phyloP scores from a whole-genome alignment of 1,140 invertebrate genomes.

The Chlorops oryzae region DNA sequence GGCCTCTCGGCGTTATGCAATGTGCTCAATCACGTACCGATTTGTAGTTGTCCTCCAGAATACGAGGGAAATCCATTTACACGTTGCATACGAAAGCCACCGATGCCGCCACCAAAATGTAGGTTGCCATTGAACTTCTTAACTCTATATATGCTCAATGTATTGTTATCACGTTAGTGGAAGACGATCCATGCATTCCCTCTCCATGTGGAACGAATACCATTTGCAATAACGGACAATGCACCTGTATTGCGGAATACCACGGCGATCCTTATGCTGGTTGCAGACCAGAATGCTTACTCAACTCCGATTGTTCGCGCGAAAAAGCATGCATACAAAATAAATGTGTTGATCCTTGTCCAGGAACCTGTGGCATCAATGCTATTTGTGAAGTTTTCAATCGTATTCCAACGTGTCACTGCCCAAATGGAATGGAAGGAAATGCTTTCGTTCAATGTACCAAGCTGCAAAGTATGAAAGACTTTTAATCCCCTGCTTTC shows the following conservation, averaged over 20 bases:
- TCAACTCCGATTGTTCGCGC: constrained; percentile 72
- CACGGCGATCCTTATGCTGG: constrained; percentile 65
- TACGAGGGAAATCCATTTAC: constrained; percentile 76
- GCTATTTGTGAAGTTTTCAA: constrained; percentile 64
- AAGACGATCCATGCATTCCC: constrained; percentile 53
- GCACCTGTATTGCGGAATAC: constrained; percentile 59
- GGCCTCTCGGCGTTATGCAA: constrained; percentile 75
- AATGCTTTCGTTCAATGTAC: constrained; percentile 62
- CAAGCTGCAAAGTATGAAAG: constrained; percentile 50
- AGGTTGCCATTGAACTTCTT: constrained; percentile 2
- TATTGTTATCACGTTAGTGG: constrained; percentile 15
- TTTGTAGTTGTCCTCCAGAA: constrained; percentile 68
- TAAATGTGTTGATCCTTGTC: constrained; percentile 67
- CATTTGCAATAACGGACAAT: constrained; percentile 51
- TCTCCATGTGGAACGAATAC: constrained; percentile 70
- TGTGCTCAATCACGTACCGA: constrained; percentile 75
- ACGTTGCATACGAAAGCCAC: constrained; percentile 53
- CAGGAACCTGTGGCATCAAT: constrained; percentile 64
- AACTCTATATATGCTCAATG: neutral
- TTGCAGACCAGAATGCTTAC: constrained; percentile 76
- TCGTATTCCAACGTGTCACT: constrained; percentile 67
- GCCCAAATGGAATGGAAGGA: constrained; percentile 58
- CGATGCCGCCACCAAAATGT: constrained; percentile 17
- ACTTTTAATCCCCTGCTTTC: constrained; percentile 51
- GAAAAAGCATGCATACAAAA: constrained; percentile 64